These are phyloP conservation scores for Microcebus murinus DNA, from an alignment of 2,113 vertebrate species.

Conservation along the genomic window DNA sequence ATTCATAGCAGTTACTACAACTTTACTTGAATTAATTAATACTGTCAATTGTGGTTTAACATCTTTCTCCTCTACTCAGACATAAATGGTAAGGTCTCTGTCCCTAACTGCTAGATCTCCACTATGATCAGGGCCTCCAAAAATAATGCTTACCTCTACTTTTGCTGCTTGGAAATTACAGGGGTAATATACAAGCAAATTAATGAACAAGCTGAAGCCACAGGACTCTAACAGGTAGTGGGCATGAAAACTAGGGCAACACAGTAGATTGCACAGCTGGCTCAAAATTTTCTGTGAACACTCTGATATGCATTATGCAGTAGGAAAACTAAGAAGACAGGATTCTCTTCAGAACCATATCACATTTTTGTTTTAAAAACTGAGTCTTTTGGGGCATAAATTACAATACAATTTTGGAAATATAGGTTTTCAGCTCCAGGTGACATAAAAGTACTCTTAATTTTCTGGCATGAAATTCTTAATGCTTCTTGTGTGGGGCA, in stretches of 20 bases:
- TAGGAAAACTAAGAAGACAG: background rate
- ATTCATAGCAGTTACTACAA: background rate
- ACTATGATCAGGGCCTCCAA: background rate
- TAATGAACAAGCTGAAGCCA: background rate
- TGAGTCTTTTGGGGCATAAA: background rate
- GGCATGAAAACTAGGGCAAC: background rate
- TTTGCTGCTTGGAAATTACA: background rate
- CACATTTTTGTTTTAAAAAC: constrained; percentile 34
- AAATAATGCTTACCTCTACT: background rate
- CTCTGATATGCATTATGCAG: background rate
- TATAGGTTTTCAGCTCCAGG: background rate
- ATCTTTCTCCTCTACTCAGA: background rate
- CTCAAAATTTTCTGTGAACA: background rate
- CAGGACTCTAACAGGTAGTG: background rate
- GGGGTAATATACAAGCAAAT: background rate
- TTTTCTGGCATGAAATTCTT: constrained; percentile 4
- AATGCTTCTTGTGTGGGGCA: background rate
- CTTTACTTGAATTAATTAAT: background rate
- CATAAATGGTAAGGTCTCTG: background rate
- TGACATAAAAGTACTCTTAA: background rate
- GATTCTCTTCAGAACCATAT: background rate
- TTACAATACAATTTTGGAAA: background rate
- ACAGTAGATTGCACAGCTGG: background rate
- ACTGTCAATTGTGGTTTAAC: background rate
- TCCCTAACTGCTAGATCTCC: background rate